Evolutionary conservation across 2,888 invertebrate species (phyloP).

Genomic region (Lochmaea capreae): DNA sequence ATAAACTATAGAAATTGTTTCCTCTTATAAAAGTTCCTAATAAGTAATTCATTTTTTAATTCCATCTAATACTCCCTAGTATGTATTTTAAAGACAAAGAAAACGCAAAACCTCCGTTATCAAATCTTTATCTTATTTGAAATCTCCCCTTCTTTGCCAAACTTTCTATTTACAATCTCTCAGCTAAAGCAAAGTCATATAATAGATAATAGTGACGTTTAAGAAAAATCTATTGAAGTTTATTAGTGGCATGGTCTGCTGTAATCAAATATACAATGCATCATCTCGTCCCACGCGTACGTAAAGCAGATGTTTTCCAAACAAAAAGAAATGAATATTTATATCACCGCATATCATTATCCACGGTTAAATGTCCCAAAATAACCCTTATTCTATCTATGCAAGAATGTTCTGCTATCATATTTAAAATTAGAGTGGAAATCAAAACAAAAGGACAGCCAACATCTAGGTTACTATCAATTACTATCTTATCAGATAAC

Average conservation of each 20-base stretch:
- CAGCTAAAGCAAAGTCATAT: slow-evolving; percentile 42
- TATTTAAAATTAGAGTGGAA: slow-evolving; percentile 45
- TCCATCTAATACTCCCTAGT: not conserved
- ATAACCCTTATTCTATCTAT: slow-evolving; percentile 52
- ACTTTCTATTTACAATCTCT: slow-evolving; percentile 61
- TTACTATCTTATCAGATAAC: slow-evolving; percentile 27
- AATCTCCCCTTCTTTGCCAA: slow-evolving; percentile 58
- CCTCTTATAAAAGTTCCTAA: too few species aligned
- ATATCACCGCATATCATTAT: slow-evolving; percentile 55
- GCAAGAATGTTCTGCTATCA: slow-evolving; percentile 56
- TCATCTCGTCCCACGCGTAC: slow-evolving; percentile 53
- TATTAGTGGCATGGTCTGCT: slow-evolving; percentile 53
- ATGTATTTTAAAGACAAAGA: slow-evolving; percentile 29
- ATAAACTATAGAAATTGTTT: too few species aligned
- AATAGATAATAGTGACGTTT: slow-evolving; percentile 21
- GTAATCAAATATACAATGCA: slow-evolving; percentile 60
- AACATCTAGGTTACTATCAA: slow-evolving; percentile 51
- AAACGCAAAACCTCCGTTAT: slow-evolving; percentile 47
- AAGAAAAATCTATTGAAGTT: slow-evolving; percentile 20
- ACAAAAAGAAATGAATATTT: slow-evolving; percentile 59
- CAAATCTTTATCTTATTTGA: slow-evolving; percentile 47
- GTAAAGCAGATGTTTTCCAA: slow-evolving; percentile 56
- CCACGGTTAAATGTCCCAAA: slow-evolving; percentile 52
- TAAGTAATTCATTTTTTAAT: not conserved
- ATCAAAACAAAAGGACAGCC: slow-evolving; percentile 46